phyloP scores from a whole-genome alignment of 2,113 vertebrate genomes.

The Tamias sibiricus region DNA sequence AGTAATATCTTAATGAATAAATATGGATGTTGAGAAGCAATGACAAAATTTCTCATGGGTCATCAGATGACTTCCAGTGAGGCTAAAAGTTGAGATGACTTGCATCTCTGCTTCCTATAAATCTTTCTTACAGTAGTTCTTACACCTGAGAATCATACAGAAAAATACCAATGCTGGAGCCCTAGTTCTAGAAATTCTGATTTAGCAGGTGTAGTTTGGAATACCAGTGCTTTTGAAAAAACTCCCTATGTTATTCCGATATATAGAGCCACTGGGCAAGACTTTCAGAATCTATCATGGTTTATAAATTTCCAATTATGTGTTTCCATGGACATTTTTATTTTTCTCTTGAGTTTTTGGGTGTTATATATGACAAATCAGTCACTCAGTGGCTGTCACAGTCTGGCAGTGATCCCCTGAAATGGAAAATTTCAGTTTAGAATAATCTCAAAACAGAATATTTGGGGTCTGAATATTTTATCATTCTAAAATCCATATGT shows the following conservation, averaged over 20 bases:
- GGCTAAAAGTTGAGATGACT: background rate
- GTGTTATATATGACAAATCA: background rate
- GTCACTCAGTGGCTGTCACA: background rate
- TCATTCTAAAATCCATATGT: background rate
- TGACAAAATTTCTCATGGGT: background rate
- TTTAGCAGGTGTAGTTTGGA: background rate
- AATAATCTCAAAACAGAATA: background rate
- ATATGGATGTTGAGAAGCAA: background rate
- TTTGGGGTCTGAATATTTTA: background rate
- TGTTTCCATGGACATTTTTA: background rate
- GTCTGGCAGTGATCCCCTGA: background rate
- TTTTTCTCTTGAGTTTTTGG: background rate
- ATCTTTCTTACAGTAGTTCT: background rate
- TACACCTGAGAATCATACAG: background rate
- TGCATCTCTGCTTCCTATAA: background rate
- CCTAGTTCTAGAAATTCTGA: background rate
- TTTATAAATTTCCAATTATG: background rate
- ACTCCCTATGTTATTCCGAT: background rate
- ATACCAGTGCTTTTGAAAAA: background rate
- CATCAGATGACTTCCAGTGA: background rate
- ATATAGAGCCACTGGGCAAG: background rate
- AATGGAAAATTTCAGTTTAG: slow-evolving; percentile 9
- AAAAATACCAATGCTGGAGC: background rate
- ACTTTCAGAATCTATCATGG: background rate
- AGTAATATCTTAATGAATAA: background rate